Base-by-base conservation (phyloP, 1,140 invertebrate genomes). In the Drosophila nigrodunni region DNA sequence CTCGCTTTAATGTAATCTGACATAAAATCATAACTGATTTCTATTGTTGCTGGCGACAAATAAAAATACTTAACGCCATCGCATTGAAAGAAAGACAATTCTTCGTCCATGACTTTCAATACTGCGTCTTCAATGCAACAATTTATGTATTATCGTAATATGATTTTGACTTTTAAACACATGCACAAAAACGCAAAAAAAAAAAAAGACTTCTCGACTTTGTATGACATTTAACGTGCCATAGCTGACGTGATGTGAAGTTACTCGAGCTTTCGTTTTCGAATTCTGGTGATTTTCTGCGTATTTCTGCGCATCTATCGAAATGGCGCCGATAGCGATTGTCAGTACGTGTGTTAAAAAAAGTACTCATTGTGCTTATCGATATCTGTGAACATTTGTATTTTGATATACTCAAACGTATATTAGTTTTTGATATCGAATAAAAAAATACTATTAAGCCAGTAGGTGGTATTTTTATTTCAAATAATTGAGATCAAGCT, bases 11-110 rank as follows among this genome's bases (percentile, higher is more conserved):
- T 58, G 44, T 39, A 11, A 6, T 47, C 11, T 6, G 44, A 60
- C 10, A 80, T 5, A 0, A 44, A 71, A 34, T 75, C 44, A 6
- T 57, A 41, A 10, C 34, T 37, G 1, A 49, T 30, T 11, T 25
- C 4, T 5, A 3, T 6, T 10, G 64, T 43, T 8, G 1, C 5
- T 0, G 49, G 55, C 1, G 30, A 61, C n/a, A 37, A 18, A 66
- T 61, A 78, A 8, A 39, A 61, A 11, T 66, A 66, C 39, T 25
- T 7, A 6, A 78, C 18, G 1, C 18, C 60, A 25, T 74, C 72
- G 35, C 41, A 69, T 15, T 41, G 4, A n/a, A 61, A 39, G 13
- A 9, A 41, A 34, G 49, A 46, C 7, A 50, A 9, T n/a, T 30
- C 25, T 25, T 52, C 13, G 8, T 35, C 34, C 50, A 35, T 54